Conservation (phyloP, 2,888 invertebrate species). For the Flexamia atlantica region DNA sequence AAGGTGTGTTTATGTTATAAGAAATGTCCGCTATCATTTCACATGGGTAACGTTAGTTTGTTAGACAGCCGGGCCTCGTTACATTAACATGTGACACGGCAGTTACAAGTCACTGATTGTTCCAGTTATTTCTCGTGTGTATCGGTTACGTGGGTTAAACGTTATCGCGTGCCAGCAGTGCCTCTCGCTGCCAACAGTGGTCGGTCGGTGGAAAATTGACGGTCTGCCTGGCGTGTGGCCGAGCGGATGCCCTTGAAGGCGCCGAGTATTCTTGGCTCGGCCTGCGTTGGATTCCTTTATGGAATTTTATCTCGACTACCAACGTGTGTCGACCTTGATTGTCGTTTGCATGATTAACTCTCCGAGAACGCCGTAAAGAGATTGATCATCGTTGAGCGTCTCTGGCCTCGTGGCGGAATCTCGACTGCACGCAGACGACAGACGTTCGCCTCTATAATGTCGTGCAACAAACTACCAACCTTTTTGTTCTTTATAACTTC, state of each 20-base stretch:
- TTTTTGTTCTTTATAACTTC: no score
- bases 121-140: no score
- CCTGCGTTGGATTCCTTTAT: neutral
- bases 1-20: no score
- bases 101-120: no score
- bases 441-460: no score
- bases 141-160: no score
- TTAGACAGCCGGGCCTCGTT: no score
- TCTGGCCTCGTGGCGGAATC: neutral
- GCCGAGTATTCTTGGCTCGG: neutral
- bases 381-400: neutral
- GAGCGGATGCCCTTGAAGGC: conserved; percentile 30
- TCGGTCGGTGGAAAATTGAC: conserved; percentile 4
- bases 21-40: no score
- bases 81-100: no score
- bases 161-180: neutral
- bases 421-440: neutral
- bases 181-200: neutral
- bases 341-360: neutral
- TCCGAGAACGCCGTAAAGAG: neutral
- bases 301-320: neutral
- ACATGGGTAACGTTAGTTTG: no score
- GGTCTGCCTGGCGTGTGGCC: conserved; percentile 3
- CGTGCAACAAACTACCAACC: no score
- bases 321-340: conserved; percentile 6